These are phyloP conservation scores for Poeciliopsis presidionis DNA, from an alignment of 2,797 vertebrate genomes.

Conservation along the genomic window DNA sequence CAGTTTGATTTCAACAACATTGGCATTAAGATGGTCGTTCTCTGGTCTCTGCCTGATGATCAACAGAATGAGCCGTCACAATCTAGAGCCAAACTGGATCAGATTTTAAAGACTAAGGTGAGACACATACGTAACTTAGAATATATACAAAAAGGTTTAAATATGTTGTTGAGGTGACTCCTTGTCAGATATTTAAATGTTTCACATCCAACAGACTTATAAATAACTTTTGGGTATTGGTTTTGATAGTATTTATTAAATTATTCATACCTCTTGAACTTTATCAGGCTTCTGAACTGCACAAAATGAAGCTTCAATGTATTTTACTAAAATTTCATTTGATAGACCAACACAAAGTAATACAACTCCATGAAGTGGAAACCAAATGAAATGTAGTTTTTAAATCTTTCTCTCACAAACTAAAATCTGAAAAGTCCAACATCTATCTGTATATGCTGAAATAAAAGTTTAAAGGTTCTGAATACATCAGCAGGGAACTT, in stretches of 20 bases:
- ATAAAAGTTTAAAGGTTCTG: not conserved
- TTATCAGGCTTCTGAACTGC: not conserved
- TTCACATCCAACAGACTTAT: not conserved
- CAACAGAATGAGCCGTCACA: constrained; percentile 32
- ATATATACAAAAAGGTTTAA: not conserved
- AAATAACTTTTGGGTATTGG: not conserved
- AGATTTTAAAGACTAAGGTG: constrained; percentile 60
- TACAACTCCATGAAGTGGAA: not conserved
- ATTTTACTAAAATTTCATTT: not conserved
- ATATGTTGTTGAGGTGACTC: not conserved
- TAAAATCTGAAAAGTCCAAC: not conserved
- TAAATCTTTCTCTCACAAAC: not conserved
- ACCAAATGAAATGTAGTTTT: not conserved
- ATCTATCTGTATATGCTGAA: not conserved
- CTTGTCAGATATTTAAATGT: not conserved
- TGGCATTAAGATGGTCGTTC: constrained; percentile 56
- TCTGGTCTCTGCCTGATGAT: constrained; percentile 57
- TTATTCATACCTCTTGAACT: not conserved
- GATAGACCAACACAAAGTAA: not conserved
- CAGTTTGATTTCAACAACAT: constrained; percentile 9
- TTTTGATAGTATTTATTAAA: not conserved
- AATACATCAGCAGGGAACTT: not conserved
- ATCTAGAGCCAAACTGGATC: constrained; percentile 40
- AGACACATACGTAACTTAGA: not conserved
- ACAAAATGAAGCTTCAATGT: not conserved